Evolutionary conservation across 2,888 invertebrate genomes (phyloP).

Genomic region (Argyresthia albistria): DNA sequence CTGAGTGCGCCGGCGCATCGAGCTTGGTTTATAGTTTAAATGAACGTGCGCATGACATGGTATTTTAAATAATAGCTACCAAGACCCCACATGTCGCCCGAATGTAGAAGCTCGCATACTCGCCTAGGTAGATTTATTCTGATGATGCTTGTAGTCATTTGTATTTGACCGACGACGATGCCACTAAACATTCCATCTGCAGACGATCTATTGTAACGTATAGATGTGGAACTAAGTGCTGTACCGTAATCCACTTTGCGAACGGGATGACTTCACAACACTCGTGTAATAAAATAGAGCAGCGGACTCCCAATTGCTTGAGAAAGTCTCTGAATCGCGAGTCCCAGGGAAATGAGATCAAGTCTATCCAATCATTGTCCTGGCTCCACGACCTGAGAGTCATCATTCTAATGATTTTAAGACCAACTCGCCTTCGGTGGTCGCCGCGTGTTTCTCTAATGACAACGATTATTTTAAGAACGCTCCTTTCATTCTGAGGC

Average conservation of each 20-base stretch:
- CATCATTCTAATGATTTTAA: slow-evolving; percentile 34
- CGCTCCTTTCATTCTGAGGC: slow-evolving; percentile 38
- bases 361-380: slow-evolving; percentile 17
- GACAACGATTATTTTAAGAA: slow-evolving; percentile 48
- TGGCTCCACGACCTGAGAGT: slow-evolving; percentile 8
- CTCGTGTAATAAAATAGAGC: too few relatives aligned
- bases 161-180: too few relatives aligned
- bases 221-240: too few relatives aligned
- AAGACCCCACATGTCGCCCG: slow-evolving; percentile 38
- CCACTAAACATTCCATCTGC: too few relatives aligned
- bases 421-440: slow-evolving; percentile 6
- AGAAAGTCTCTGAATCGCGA: slow-evolving; percentile 9
- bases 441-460: slow-evolving; percentile 19
- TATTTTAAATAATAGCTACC: slow-evolving; percentile 56
- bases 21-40: slow-evolving; percentile 23
- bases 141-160: too few relatives aligned
- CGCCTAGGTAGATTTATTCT: too few relatives aligned
- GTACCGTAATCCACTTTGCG: too few relatives aligned
- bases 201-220: too few relatives aligned
- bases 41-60: slow-evolving; percentile 52
- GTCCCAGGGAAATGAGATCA: slow-evolving; percentile 9
- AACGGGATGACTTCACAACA: too few relatives aligned
- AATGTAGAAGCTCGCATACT: neutral
- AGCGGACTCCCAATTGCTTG: slow-evolving; percentile 6
- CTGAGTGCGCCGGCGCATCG: slow-evolving; percentile 29